Evolutionary conservation across 2,113 vertebrate species (phyloP), one percentile per base, ranked within the genome.

Genomic region (Amphiprion percula): DNA sequence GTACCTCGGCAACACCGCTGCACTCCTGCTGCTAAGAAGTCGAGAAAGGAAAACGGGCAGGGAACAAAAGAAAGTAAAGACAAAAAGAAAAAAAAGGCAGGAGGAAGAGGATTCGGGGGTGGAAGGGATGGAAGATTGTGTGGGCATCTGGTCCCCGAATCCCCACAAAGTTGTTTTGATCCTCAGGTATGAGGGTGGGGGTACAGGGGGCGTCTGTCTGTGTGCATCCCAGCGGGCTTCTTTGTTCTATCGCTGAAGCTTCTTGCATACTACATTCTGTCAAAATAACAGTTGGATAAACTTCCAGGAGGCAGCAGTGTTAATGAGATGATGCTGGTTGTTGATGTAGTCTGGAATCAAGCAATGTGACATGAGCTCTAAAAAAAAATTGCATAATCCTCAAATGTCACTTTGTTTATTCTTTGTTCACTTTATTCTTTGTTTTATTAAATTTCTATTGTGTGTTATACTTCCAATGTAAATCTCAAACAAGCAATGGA

Each of bases 141-240:
- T 12, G 26, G 39, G 46, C 15, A 68, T 52, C 41, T 73, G 46
- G 59, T 83, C 60, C 55, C 70, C 49, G 24, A 72, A 61, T 65
- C 63, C 72, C 71, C 33, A 12, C 55, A 10, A 49, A 64, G 61
- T 68, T 77, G 53, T 85, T 83, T 82, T 80, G 60, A 74, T 80
- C 77, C 37, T 65, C 64, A 65, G 68, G 76, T 73, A 67, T 54
- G 53, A 11, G 46, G 14, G 23, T 23, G 30, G 4, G 11, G 7
- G 46, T 61, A 49, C 15, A 7, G 3, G 41, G 11, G 41, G 46
- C 24, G 47, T 52, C 9, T 66, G 64, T 26, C 28, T 33, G 21
- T 56, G 37, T 68, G 37, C 17, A 10, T n/a, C 53, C 26, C 23
- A 15, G 19, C 30, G 46, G 28, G 39, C 26, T 26, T 47, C 24